phyloP scores from a whole-genome alignment of 2,113 vertebrate species.

The Mustelus asterias region DNA sequence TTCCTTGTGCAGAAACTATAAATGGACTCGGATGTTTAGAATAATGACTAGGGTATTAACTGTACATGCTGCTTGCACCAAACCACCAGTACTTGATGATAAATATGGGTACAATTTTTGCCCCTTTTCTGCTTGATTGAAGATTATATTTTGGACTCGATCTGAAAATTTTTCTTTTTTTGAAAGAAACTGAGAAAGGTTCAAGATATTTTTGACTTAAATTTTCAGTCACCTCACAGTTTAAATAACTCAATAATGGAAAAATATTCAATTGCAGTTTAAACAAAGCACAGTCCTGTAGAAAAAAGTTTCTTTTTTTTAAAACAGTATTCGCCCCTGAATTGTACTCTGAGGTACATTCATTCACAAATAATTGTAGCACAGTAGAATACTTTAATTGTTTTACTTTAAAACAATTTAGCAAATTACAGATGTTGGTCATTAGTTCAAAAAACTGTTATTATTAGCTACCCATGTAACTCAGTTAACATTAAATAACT shows the following conservation, averaged over 20 bases:
- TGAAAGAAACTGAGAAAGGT: neutral
- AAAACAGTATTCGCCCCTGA: neutral
- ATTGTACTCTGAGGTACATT: neutral
- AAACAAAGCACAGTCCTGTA: neutral
- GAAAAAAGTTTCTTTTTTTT: too few species aligned
- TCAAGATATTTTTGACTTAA: neutral
- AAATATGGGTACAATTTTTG: neutral
- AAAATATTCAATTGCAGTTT: neutral
- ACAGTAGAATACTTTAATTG: neutral
- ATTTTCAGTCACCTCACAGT: neutral
- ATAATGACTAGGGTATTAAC: neutral
- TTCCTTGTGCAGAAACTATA: neutral
- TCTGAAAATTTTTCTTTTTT: neutral
- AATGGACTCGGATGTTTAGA: neutral
- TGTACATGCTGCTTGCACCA: neutral
- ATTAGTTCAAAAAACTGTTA: neutral
- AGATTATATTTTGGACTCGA: neutral
- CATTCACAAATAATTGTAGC: neutral
- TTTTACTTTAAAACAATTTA: conserved; percentile 11
- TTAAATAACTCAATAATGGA: neutral
- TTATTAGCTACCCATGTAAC: conserved; percentile 14
- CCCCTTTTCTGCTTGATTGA: neutral
- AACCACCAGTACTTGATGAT: neutral
- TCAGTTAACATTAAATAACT: conserved; percentile 16
- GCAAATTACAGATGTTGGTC: neutral